Base-by-base conservation (phyloP, 2,888 invertebrate genomes). In the Cheilosia vernalis region DNA sequence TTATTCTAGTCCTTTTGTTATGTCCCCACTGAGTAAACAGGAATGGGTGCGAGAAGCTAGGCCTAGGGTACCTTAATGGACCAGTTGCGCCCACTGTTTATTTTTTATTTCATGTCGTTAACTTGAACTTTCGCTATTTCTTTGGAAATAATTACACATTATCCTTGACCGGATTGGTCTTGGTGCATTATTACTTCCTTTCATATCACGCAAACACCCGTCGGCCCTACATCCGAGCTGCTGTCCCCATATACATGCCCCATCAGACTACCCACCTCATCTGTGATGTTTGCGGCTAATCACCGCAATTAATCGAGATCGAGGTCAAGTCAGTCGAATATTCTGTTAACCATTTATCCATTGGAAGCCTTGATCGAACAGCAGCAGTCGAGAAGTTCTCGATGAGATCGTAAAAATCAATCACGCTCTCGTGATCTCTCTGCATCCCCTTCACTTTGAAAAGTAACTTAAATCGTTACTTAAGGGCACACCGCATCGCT, bases 361-460 rank as follows among this genome's bases (percentile, higher is more conserved):
- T 17, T 72, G 49, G 19, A 78, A 82, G 69, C 83, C 83, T 83
- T 83, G 47, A 64, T 60, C 64, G 42, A 13, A 13, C 37, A 13
- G 13, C 37, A 37, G 4, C 37, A 37, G 13, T 13, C 13, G 74
- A 55, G 64, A 84, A 56, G 78, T 79, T 83, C 78, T 83, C 61
- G 51, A 63, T 37, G 61, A 63, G 78, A 67, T 83, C 55, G 53
- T 17, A 37, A 66, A 58, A 69, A 74, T 44, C 58, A 73, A 79
- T 83, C 67, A 78, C 60, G 67, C 37, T 77, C 60, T 58, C 76
- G 60, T 66, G 66, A 55, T 78, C 61, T 78, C 67, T 56, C 37
- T 10, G 47, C 77, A 72, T 82, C 78, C 84, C 84, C 79, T 84
- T 84, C 84, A 84, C 84, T 84, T 80, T 53, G 21, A 64, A 37